Evolutionary conservation across 92 coral and sea anemone species (phyloP).

Genomic region (Umimayanthus kanabou): DNA sequence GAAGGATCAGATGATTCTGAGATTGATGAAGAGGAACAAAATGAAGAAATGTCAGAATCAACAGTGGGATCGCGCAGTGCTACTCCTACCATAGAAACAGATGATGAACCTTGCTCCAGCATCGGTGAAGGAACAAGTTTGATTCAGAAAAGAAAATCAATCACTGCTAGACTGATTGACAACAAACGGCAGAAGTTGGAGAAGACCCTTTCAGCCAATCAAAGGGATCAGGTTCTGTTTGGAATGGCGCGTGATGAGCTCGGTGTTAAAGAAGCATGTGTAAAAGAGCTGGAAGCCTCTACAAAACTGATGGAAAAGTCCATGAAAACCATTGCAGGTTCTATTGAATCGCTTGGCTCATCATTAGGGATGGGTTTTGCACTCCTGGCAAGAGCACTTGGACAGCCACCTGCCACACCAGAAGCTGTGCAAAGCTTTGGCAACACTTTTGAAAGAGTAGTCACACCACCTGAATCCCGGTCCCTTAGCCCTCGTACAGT

Average conservation of each 20-base stretch:
- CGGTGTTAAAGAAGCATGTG: constrained; percentile 34
- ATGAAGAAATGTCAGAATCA: constrained; percentile 19
- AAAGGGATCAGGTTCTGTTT: constrained; percentile 32
- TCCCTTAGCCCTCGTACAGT: constrained; percentile 27
- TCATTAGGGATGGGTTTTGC: constrained; percentile 44
- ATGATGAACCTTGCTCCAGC: constrained; percentile 29
- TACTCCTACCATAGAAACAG: constrained; percentile 26
- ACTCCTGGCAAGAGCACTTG: constrained; percentile 44
- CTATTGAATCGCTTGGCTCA: constrained; percentile 42
- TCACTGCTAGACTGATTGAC: constrained; percentile 26
- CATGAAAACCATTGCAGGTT: constrained; percentile 38
- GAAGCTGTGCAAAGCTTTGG: constrained; percentile 20
- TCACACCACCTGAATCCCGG: constrained; percentile 21
- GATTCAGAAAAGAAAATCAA: constrained; percentile 17
- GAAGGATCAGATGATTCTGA: constrained; percentile 20
- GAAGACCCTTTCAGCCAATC: constrained; percentile 35
- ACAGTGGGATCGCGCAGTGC: constrained; percentile 20
- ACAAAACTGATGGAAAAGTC: constrained; percentile 39
- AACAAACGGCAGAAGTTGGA: constrained; percentile 23
- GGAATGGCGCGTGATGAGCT: constrained; percentile 30
- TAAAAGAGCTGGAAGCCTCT: constrained; percentile 31
- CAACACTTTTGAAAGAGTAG: constrained; percentile 29
- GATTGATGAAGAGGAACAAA: constrained; percentile 29
- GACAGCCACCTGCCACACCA: constrained; percentile 38
- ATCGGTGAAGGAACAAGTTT: constrained; percentile 24